Base-by-base conservation (phyloP, 2,797 vertebrate species). In the Hippocampus kuda region DNA sequence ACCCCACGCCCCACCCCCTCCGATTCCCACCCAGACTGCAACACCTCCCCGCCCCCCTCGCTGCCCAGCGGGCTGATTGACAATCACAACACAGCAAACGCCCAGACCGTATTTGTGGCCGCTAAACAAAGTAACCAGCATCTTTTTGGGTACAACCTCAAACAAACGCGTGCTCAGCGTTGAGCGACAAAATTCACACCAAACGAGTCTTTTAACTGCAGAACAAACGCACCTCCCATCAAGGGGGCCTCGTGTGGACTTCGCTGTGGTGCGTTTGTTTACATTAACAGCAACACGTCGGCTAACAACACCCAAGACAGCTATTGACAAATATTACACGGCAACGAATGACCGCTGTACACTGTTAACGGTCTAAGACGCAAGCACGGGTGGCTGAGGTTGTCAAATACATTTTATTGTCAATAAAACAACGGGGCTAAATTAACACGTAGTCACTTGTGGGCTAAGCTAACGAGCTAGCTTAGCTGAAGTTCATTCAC, bases 261-360 rank as follows among this genome's bases (percentile, higher is more conserved):
- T 48, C 15, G 16, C 44, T 27, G 27, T 63, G 76, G 67, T 65
- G 73, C 75, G 84, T 84, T 87, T 88, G 85, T 87, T 89, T 87
- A 88, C 86, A 84, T 75, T 73, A 30, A 64, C 63, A 65, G n/a
- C 63, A 18, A 48, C 63, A 65, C 63, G 63, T 27, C 63, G 75
- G 77, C 87, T 83, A 73, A 80, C 68, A 38, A 68, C 71, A 68
- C 70, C 75, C 51, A 12, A 54, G 30, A 49, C 48, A 18, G 46
- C 64, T 49, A 18, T 26, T 18, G 24, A 48, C 22, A 11, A 51
- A 46, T 30, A 10, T 9, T 18, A 9, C 15, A 1, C 20, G 20
- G 22, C 62, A 15, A 42, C 38, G n/a, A 24, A 15, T n/a, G 22
- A 6, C 22, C 38, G n/a, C 5, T 18, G 41, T 42, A 13, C 38